These are phyloP conservation scores for Cydia pomonella DNA, from an alignment of 1,140 invertebrate species.

Conservation along the genomic window DNA sequence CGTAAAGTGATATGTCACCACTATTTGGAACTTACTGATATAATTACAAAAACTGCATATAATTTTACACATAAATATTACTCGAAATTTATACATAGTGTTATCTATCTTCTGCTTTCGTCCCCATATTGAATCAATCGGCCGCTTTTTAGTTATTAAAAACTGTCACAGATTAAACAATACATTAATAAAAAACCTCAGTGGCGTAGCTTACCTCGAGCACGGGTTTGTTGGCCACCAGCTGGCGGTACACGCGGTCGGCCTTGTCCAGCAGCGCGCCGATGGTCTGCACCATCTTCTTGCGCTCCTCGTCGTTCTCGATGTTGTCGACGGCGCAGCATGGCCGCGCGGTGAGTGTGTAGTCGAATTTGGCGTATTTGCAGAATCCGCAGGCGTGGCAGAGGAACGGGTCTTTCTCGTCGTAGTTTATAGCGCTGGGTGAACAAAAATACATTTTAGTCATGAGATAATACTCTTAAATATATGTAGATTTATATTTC, in stretches of 20 bases:
- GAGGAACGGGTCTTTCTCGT: slow-evolving; percentile 99
- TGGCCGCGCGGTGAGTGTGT: slow-evolving; percentile 92
- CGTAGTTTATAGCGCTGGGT: slow-evolving; percentile 96
- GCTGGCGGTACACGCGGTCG: slow-evolving; percentile 95
- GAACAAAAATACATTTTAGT: slow-evolving; percentile 8
- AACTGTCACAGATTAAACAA: too few species aligned
- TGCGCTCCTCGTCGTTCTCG: slow-evolving; percentile 97
- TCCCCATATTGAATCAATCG: too few species aligned
- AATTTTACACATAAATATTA: too few species aligned
- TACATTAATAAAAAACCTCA: too few species aligned
- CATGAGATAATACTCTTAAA: too few species aligned
- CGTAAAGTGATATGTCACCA: too few species aligned
- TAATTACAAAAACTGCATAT: too few species aligned
- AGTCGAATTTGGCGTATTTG: slow-evolving; percentile 99
- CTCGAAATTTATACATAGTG: too few species aligned
- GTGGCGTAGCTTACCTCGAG: slow-evolving; percentile 90
- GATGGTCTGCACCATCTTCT: slow-evolving; percentile 95
- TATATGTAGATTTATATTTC: too few species aligned
- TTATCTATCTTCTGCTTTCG: too few species aligned
- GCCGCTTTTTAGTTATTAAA: too few species aligned
- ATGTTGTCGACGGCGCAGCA: slow-evolving; percentile 98
- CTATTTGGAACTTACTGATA: too few species aligned
- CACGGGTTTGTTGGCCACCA: slow-evolving; percentile 93
- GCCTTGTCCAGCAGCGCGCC: slow-evolving; percentile 96
- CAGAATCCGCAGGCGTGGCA: slow-evolving; percentile 99